phyloP scores from a whole-genome alignment of 2,113 vertebrate species.

The Vanacampus margaritifer region DNA sequence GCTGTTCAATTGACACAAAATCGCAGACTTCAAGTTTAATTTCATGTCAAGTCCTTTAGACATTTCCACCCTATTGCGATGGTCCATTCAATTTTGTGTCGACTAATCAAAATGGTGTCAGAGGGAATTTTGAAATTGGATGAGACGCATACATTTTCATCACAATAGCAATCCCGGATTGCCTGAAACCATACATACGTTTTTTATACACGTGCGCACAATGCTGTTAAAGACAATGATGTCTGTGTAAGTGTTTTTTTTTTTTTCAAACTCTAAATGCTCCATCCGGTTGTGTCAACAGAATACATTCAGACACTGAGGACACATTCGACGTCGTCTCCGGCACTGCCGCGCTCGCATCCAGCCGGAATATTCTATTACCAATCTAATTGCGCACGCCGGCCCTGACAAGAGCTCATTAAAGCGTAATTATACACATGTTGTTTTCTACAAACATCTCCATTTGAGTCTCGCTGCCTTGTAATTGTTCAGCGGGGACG shows the following conservation, averaged over 20 bases:
- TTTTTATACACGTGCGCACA: constrained; percentile 4
- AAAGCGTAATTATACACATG: constrained; percentile 99
- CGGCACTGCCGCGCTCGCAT: constrained; percentile 58
- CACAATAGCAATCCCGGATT: neutral
- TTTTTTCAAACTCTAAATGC: constrained; percentile 68
- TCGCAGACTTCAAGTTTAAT: too few relatives aligned
- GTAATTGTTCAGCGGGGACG: constrained; percentile 88
- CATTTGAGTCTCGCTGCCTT: constrained; percentile 90
- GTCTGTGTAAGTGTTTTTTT: too few relatives aligned
- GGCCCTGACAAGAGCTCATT: constrained; percentile 98
- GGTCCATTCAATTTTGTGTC: too few relatives aligned
- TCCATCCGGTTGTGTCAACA: constrained; percentile 51
- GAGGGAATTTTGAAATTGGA: neutral
- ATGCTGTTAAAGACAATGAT: neutral
- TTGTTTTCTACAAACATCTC: constrained; percentile 99
- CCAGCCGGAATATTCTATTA: constrained; percentile 81
- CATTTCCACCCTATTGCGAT: too few relatives aligned
- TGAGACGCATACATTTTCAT: neutral
- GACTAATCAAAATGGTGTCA: too few relatives aligned
- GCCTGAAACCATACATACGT: neutral
- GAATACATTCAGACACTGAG: constrained; percentile 35
- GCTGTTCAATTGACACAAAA: too few relatives aligned
- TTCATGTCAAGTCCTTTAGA: too few relatives aligned
- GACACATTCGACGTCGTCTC: constrained; percentile 62
- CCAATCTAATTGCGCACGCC: constrained; percentile 99